phyloP scores from a whole-genome alignment of 1,140 invertebrate genomes.

The Drosophila gunungcola region DNA sequence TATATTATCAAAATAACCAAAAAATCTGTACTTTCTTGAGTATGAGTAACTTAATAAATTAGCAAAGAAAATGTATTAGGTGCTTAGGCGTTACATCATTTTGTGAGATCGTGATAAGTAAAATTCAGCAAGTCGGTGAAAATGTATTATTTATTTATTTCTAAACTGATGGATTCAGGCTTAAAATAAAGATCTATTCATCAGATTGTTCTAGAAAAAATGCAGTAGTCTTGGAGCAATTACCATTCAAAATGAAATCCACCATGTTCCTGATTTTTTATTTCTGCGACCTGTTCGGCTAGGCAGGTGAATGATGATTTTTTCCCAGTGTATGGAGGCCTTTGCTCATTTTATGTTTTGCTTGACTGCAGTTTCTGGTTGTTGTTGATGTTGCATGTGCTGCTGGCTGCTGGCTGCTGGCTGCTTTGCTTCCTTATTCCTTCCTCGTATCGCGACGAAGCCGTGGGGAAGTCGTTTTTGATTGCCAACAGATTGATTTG shows the following conservation, averaged over 20 bases:
- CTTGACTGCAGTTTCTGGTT: constrained; percentile 78
- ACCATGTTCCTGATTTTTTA: constrained; percentile 1
- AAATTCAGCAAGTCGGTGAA: constrained; percentile 11
- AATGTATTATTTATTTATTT: constrained; percentile 46
- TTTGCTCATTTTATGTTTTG: constrained; percentile 57
- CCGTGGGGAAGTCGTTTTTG: constrained; percentile 69
- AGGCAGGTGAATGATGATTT: background rate
- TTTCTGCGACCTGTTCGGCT: background rate
- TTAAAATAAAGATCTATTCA: constrained; percentile 37
- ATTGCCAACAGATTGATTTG: constrained; percentile 79
- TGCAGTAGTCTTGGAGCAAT: background rate
- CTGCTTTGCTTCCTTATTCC: constrained; percentile 77
- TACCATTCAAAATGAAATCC: constrained; percentile 12
- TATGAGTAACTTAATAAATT: background rate
- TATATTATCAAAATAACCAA: no score
- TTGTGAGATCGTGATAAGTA: background rate
- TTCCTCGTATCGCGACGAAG: constrained; percentile 54
- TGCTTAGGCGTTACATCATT: background rate
- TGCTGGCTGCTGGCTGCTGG: constrained; percentile 39
- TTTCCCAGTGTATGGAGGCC: constrained; percentile 11
- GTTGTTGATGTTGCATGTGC: constrained; percentile 54
- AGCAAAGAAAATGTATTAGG: constrained; percentile 4
- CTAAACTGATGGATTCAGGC: constrained; percentile 1
- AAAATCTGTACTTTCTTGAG: no score
- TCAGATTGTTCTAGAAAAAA: constrained; percentile 16